Conservation (phyloP, 2,113 vertebrate genomes). For the Redunca redunca region DNA sequence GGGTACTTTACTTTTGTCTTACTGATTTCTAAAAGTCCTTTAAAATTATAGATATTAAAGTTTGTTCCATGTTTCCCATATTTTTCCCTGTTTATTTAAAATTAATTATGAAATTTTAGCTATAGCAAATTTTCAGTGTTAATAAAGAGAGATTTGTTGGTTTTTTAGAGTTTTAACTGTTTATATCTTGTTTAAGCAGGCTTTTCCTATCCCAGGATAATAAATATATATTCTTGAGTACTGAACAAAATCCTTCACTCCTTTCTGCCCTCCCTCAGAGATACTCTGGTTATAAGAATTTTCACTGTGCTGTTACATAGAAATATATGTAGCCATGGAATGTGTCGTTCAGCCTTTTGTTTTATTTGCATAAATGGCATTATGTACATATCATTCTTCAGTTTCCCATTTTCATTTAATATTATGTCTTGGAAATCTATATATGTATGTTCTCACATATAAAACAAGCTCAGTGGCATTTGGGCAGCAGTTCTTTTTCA, state of each 20-base stretch:
- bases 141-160: not conserved
- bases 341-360: not conserved
- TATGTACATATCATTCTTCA: not conserved
- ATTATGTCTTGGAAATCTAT: not conserved
- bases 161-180: slow-evolving; percentile 28
- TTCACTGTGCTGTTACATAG: not conserved
- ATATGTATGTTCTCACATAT: not conserved
- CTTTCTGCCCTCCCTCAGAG: not conserved
- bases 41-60: not conserved
- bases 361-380: not conserved
- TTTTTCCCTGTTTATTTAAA: slow-evolving; percentile 12
- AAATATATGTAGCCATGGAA: not conserved
- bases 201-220: not conserved
- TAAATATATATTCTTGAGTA: not conserved
- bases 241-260: not conserved
- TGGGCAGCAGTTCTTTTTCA: not conserved
- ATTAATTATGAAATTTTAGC: slow-evolving; percentile 11
- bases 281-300: not conserved
- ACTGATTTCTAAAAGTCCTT: not conserved
- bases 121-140: not conserved
- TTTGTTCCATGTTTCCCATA: slow-evolving; percentile 2
- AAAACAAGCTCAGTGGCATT: not conserved
- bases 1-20: not conserved
- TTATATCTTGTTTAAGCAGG: slow-evolving; percentile 27
- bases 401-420: not conserved